Evolutionary conservation across 2,888 invertebrate genomes (phyloP).

Genomic region (Rhagophthalmus giganteus): DNA sequence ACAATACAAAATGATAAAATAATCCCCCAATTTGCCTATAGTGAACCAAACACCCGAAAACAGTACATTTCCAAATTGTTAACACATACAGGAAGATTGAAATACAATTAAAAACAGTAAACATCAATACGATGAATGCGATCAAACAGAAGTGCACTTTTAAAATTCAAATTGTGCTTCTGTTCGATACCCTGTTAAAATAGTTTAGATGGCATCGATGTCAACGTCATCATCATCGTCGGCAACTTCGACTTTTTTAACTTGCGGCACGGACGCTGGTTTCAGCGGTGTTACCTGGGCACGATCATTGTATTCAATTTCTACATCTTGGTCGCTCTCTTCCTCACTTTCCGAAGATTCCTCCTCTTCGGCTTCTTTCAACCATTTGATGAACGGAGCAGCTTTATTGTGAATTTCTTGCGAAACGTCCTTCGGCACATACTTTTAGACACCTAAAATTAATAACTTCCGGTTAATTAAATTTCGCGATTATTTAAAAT

Average conservation of each 20-base stretch:
- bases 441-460: slow-evolving; percentile 73
- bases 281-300: slow-evolving; percentile 76
- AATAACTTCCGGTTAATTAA: background rate
- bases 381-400: slow-evolving; percentile 93
- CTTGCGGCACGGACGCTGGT: slow-evolving; percentile 55
- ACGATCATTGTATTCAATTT: slow-evolving; percentile 90
- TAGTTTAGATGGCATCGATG: slow-evolving; percentile 85
- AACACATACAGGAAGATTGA: slow-evolving; percentile 19
- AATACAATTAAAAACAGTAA: slow-evolving; percentile 21
- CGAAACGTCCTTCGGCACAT: slow-evolving; percentile 86
- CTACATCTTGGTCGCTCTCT: slow-evolving; percentile 66
- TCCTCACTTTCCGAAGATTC: slow-evolving; percentile 76
- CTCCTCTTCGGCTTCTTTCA: slow-evolving; percentile 95
- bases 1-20: background rate
- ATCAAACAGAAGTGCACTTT: slow-evolving; percentile 12
- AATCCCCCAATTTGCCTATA: slow-evolving; percentile 1
- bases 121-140: slow-evolving; percentile 17
- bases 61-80: slow-evolving; percentile 10
- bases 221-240: slow-evolving; percentile 84
- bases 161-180: slow-evolving; percentile 8
- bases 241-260: slow-evolving; percentile 56
- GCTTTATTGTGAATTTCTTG: slow-evolving; percentile 92
- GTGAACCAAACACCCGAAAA: slow-evolving; percentile 18
- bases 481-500: background rate
- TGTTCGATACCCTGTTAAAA: slow-evolving; percentile 14